A percentile compares a stretch with the other conserved stretches of the same genome.
phyloP scores from a whole-genome alignment of 2,888 invertebrate genomes.

The Arrhopalites spinosus region DNA sequence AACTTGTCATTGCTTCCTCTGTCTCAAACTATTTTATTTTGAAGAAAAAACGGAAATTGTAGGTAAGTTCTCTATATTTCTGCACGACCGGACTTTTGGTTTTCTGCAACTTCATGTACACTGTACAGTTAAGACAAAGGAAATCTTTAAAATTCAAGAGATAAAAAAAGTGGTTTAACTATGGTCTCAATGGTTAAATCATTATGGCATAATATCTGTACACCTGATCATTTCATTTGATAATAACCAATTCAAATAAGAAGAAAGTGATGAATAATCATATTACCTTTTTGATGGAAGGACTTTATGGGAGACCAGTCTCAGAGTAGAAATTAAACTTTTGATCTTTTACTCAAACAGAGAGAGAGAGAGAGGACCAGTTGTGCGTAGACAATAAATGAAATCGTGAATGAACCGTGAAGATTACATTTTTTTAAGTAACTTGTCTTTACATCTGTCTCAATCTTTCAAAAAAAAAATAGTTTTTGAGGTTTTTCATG shows the following conservation, averaged over 20 bases:
- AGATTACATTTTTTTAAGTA: neutral
- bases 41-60: too few species aligned
- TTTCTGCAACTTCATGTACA: too few species aligned
- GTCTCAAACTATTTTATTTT: too few species aligned
- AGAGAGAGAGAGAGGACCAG: neutral
- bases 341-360: neutral
- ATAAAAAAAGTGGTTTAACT: too few species aligned
- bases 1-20: too few species aligned
- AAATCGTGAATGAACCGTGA: constrained; percentile 10
- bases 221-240: too few species aligned
- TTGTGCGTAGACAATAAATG: constrained; percentile 18
- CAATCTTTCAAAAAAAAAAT: too few species aligned
- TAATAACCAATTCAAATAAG: neutral
- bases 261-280: neutral
- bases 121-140: neutral
- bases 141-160: neutral
- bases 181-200: neutral
- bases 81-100: too few species aligned
- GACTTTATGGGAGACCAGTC: neutral
- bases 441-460: too few species aligned
- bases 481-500: too few species aligned
- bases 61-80: too few species aligned
- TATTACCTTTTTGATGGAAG: neutral
- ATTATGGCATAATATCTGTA: neutral
- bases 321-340: neutral